phyloP scores from a whole-genome alignment of 2,888 invertebrate genomes.

The Therioaphis trifolii region DNA sequence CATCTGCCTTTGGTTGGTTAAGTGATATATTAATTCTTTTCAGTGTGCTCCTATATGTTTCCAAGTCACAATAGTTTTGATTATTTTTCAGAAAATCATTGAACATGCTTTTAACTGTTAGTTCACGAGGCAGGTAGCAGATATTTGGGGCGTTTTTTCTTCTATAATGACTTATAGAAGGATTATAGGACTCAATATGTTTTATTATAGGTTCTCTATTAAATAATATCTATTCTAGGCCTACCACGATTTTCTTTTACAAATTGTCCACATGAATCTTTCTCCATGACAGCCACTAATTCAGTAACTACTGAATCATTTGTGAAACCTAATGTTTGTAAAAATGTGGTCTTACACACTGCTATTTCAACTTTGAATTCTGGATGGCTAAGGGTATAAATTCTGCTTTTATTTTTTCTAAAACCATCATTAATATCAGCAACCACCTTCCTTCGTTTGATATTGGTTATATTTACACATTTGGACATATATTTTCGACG shows the following conservation, averaged over 20 bases:
- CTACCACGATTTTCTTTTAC: slow-evolving; percentile 5
- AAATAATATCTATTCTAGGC: neutral
- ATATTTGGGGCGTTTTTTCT: neutral
- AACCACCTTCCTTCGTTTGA: slow-evolving; percentile 17
- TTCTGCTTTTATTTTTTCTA: neutral
- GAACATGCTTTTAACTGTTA: neutral
- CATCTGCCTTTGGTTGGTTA: slow-evolving; percentile 7
- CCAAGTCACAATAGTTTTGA: neutral
- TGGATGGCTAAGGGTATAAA: slow-evolving; percentile 10
- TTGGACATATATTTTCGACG: slow-evolving; percentile 3
- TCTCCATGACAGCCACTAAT: slow-evolving; percentile 1
- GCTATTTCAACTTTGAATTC: slow-evolving; percentile 6
- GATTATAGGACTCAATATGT: neutral
- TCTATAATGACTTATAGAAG: slow-evolving; percentile 19
- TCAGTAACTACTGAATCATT: slow-evolving; percentile 21
- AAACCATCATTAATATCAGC: slow-evolving; percentile 8
- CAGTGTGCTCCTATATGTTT: neutral
- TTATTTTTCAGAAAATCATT: neutral
- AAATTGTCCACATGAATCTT: slow-evolving; percentile 8
- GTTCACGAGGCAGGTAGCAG: neutral
- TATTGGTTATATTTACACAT: neutral
- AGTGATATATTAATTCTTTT: slow-evolving; percentile 9
- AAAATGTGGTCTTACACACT: slow-evolving; percentile 16
- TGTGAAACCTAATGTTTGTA: slow-evolving; percentile 16
- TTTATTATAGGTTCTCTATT: neutral